These are phyloP conservation scores for Caenorhabditis plicata DNA, from an alignment of 2,888 invertebrate genomes.

Conservation along the genomic window DNA sequence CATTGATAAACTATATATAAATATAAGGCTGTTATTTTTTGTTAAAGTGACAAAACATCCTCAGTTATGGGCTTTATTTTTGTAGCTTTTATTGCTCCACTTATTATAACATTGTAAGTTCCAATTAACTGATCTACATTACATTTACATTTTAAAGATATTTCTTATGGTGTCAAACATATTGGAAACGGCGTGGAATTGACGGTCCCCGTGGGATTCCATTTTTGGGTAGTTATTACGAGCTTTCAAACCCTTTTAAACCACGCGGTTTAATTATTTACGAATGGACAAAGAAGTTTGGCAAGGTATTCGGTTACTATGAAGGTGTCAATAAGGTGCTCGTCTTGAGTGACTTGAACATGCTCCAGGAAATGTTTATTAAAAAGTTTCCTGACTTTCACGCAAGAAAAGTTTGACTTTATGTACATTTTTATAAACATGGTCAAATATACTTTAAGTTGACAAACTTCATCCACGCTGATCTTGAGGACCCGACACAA, in stretches of 20 bases:
- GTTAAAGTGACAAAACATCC: no score
- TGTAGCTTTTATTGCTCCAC: no score
- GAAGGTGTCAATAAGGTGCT: constrained; percentile 57
- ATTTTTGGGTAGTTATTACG: constrained; percentile 44
- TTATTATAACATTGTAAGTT: no score
- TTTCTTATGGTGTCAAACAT: constrained; percentile 28
- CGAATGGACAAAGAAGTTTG: constrained; percentile 54
- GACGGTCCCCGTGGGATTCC: constrained; percentile 39
- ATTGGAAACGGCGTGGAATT: constrained; percentile 55
- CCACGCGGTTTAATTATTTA: constrained; percentile 29
- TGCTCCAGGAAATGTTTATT: constrained; percentile 67
- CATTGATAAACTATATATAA: no score
- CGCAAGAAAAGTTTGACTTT: constrained; percentile 67
- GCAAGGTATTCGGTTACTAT: constrained; percentile 40
- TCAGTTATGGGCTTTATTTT: no score
- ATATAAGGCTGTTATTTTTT: no score
- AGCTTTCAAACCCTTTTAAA: constrained; percentile 16
- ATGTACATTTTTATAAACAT: no score
- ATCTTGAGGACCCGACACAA: constrained; percentile 38
- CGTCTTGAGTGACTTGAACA: constrained; percentile 66
- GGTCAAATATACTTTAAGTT: no score
- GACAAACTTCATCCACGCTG: constrained; percentile 26
- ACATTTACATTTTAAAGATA: constrained; percentile 8
- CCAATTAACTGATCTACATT: no score
- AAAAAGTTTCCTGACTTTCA: constrained; percentile 68